phyloP scores from a whole-genome alignment of 1,140 invertebrate genomes.

The Riptortus pedestris region DNA sequence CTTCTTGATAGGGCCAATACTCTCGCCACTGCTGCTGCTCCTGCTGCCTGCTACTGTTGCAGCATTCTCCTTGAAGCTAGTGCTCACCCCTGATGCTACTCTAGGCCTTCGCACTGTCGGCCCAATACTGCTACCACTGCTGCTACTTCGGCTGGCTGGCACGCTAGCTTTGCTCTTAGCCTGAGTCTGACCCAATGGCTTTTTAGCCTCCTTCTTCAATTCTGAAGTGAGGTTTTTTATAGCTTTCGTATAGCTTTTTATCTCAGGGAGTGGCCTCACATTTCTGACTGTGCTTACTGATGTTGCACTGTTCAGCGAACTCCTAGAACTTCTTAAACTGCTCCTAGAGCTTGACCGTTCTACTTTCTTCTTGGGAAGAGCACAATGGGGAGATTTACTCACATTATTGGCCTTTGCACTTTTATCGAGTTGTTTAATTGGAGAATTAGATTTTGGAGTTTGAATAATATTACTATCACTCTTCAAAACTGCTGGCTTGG shows the following conservation, averaged over 20 bases:
- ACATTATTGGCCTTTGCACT: not conserved
- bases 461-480: conserved; percentile 22
- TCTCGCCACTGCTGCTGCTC: conserved; percentile 59
- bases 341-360: conserved; percentile 54
- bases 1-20: conserved; percentile 41
- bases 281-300: conserved; percentile 68
- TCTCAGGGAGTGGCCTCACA: conserved; percentile 39
- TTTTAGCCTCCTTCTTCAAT: conserved; percentile 33
- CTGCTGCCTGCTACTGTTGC: conserved; percentile 50
- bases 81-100: conserved; percentile 32
- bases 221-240: conserved; percentile 35
- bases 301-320: conserved; percentile 67
- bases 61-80: conserved; percentile 37
- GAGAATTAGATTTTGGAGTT: not conserved
- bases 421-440: not conserved
- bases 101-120: conserved; percentile 33
- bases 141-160: conserved; percentile 58
- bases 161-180: conserved; percentile 37
- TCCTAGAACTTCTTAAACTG: conserved; percentile 66
- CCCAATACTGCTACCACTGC: conserved; percentile 57
- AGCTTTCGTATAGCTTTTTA: conserved; percentile 35
- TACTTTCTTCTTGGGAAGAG: conserved; percentile 35
- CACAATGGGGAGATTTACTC: conserved; percentile 12
- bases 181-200: conserved; percentile 35
- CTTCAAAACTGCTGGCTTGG: conserved; percentile 19